A percentile compares a stretch with the other conserved stretches of the same genome.
These are phyloP conservation scores for Origma solitaria DNA, from an alignment of 2,113 vertebrate genomes.

Conservation along the genomic window DNA sequence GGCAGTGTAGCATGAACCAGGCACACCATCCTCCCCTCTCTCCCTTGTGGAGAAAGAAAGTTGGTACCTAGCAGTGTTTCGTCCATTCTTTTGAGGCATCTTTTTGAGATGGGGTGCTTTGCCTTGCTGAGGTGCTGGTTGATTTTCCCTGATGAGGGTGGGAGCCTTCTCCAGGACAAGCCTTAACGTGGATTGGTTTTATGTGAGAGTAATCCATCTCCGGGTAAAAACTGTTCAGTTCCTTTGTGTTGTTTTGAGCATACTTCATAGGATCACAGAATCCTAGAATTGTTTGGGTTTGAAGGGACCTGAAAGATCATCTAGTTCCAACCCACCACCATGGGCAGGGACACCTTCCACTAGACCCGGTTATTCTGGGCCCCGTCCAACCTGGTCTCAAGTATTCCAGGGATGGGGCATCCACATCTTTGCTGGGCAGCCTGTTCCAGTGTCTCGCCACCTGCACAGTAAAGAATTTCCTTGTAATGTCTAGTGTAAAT, in stretches of 20 bases:
- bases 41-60: background rate
- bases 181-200: background rate
- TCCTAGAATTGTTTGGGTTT: background rate
- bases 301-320: background rate
- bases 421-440: rapidly evolving
- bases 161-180: background rate
- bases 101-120: background rate
- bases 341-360: background rate
- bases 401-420: background rate
- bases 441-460: background rate
- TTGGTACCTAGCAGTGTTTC: background rate
- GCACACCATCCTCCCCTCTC: background rate
- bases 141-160: background rate
- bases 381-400: background rate
- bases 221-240: background rate
- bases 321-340: too few species aligned
- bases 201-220: background rate
- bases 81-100: background rate
- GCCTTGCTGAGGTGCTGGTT: background rate
- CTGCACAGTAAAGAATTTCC: background rate
- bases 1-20: background rate
- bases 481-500: background rate
- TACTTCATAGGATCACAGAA: background rate
- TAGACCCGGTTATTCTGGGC: background rate
- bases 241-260: background rate